A percentile compares a stretch with the other conserved stretches of the same genome.
Conservation (phyloP, 2,888 invertebrate genomes). For the Drosophila mimica region DNA sequence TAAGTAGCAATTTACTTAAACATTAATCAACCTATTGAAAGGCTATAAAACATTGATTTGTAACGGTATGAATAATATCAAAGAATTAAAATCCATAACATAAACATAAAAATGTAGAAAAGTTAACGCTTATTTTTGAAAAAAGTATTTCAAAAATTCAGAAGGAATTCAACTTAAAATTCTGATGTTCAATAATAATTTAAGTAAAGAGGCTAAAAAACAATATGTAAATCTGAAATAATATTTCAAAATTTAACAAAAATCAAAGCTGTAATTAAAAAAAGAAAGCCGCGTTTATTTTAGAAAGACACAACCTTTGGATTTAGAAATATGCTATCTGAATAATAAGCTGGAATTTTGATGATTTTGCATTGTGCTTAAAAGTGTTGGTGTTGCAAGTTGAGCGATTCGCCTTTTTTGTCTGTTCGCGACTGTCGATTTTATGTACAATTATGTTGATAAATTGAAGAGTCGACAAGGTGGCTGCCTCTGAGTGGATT, state of each 20-base stretch:
- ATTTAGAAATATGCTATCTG: neutral
- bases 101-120: too few relatives aligned
- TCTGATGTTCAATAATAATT: neutral
- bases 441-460: conserved; percentile 43
- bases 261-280: neutral
- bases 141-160: neutral
- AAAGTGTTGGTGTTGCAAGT: neutral
- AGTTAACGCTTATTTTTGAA: neutral
- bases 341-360: neutral
- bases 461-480: conserved; percentile 32
- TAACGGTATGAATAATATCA: too few relatives aligned
- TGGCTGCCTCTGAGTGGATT: conserved; percentile 9
- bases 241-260: neutral
- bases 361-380: neutral
- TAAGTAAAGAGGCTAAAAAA: neutral
- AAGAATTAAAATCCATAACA: too few relatives aligned
- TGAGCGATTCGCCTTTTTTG: neutral
- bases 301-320: neutral
- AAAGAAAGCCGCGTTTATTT: neutral
- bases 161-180: neutral
- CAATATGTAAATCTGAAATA: accelerated
- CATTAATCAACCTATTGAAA: too few relatives aligned
- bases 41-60: too few relatives aligned
- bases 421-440: conserved; percentile 28
- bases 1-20: too few relatives aligned